These are phyloP conservation scores for Sebastes wilsoni DNA, from an alignment of 2,797 vertebrate species.

Conservation along the genomic window DNA sequence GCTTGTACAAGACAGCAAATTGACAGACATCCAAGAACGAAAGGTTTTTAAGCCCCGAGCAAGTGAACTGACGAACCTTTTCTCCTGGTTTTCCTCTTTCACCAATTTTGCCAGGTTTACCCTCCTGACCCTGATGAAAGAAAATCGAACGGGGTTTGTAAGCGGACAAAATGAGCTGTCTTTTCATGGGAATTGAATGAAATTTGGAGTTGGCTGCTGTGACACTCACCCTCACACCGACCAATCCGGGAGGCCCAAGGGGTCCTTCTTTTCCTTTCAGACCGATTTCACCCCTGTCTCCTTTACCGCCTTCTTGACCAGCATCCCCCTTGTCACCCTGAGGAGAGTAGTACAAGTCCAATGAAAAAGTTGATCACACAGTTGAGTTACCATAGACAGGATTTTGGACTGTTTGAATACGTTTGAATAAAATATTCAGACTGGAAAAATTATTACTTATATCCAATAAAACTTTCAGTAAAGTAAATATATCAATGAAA, in stretches of 20 bases:
- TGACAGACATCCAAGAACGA: constrained; percentile 13
- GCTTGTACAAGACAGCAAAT: constrained; percentile 4
- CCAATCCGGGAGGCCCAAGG: constrained; percentile 85
- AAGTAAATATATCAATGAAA: neutral
- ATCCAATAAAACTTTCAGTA: neutral
- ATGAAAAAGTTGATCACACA: neutral
- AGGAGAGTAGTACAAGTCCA: constrained; percentile 10
- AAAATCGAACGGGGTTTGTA: constrained; percentile 41
- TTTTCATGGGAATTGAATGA: constrained; percentile 19
- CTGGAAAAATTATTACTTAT: neutral
- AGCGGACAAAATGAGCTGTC: constrained; percentile 37
- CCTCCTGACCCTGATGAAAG: constrained; percentile 90
- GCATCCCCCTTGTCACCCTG: constrained; percentile 94
- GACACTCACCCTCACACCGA: constrained; percentile 90
- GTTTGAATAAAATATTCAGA: neutral
- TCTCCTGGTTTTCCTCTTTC: constrained; percentile 90
- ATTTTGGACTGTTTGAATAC: neutral
- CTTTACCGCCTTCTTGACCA: constrained; percentile 87
- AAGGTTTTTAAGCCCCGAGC: constrained; percentile 10
- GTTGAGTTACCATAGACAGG: neutral
- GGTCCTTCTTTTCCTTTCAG: constrained; percentile 90
- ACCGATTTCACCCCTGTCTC: constrained; percentile 89
- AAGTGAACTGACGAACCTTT: constrained; percentile 83
- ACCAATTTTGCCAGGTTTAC: constrained; percentile 91
- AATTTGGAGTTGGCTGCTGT: constrained; percentile 11